These are phyloP conservation scores for Pseudanteris insignis DNA, from an alignment of 2,888 invertebrate species.

Conservation along the genomic window DNA sequence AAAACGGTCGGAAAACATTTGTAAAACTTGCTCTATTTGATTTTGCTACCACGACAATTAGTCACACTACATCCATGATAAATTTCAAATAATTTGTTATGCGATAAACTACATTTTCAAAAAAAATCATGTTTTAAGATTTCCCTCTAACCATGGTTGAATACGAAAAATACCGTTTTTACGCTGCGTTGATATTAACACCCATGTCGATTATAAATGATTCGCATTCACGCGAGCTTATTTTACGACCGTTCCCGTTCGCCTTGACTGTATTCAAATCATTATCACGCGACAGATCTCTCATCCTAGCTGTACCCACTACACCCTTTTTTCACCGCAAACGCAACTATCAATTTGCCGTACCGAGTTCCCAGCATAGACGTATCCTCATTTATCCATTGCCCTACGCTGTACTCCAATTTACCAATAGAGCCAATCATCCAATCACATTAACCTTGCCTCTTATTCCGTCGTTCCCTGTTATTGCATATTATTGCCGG, in stretches of 20 bases:
- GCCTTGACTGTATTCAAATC: slow-evolving; percentile 36
- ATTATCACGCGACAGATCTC: slow-evolving; percentile 30
- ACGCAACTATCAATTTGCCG: slow-evolving; percentile 54
- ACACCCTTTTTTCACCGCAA: slow-evolving; percentile 29
- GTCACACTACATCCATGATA: no score
- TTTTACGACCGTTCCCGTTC: slow-evolving; percentile 17
- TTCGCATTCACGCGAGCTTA: slow-evolving; percentile 11
- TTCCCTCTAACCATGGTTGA: no score
- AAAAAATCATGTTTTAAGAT: no score
- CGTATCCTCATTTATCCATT: slow-evolving; percentile 66
- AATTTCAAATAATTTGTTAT: no score
- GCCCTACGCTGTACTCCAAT: slow-evolving; percentile 60
- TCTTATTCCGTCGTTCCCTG: slow-evolving; percentile 53
- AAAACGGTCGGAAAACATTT: no score
- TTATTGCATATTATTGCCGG: slow-evolving; percentile 53
- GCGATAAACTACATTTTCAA: no score
- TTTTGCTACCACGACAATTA: no score
- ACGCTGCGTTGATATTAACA: no score
- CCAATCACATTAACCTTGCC: slow-evolving; percentile 65
- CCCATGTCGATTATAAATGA: slow-evolving; percentile 24
- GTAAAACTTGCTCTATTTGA: no score
- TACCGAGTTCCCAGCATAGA: slow-evolving; percentile 56
- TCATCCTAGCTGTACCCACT: slow-evolving; percentile 20
- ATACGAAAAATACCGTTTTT: no score
- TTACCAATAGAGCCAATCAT: slow-evolving; percentile 65